Base-by-base conservation (phyloP, 1,140 invertebrate species). In the Leptoteleia sp. region DNA sequence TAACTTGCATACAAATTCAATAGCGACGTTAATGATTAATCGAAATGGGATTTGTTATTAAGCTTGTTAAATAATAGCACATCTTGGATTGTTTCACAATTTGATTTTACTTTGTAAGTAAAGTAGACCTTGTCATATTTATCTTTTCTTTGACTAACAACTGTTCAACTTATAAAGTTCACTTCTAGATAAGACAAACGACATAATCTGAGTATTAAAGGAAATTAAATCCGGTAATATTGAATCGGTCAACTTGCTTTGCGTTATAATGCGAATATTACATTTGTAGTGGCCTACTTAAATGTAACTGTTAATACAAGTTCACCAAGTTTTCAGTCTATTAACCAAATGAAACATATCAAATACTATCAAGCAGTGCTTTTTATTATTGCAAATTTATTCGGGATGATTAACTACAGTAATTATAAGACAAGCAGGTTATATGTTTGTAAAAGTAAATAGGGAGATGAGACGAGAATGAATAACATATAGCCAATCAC, bases 241-340 rank as follows among this genome's bases (percentile, higher is more conserved):
- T 29, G 52, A 55, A 43, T 57, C 38, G 38, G 38, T 43, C 16
- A 43, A 33, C n/a, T 43, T 33, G 54, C 27, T 29, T 22, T 31
- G 16, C 37, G 7, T 31, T 57, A 31, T 31, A 43, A 43, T 43
- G 43, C 15, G 54, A 57, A 57, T 22, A 33, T 57, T 35, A 25
- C 27, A 38, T 42, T 45, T 61, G 25, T 37, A 54, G 27, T 38
- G 55, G 38, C 67, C 67, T 47, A 72, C 37, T 72, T 35, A 7
- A 45, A 22, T 29, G 16, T 52, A 72, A 72, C 67, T 61, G 67
- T 72, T 72, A 16, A 64, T 55, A 54, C 68, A 38, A 62, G 68
- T 72, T 72, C 54, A 33, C 45, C 57, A 48, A 55, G 48, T 62
- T 73, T 55, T 64, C 59, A 73, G 27, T 73, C 57, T 43, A 64